Base-by-base conservation (phyloP, 2,797 vertebrate species). In the Enteromius paludinosus region DNA sequence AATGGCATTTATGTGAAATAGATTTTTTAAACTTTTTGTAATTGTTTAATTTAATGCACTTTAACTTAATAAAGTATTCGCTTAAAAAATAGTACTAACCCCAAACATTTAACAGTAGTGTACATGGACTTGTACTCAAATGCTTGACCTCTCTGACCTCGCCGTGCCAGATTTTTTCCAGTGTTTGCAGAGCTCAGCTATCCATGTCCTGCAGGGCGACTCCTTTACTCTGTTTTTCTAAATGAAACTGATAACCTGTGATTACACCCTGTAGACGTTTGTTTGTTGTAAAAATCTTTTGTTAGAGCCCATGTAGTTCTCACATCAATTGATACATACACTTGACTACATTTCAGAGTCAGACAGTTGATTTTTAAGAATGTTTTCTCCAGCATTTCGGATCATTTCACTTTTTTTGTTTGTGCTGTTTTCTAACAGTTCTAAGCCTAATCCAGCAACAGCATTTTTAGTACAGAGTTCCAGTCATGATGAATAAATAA, bases 121-220 rank as follows among this genome's bases (percentile, higher is more conserved):
- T 25, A 11, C 28, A 43, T 64, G 23, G 45, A 10, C 49, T 59
- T 66, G 17, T 41, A n/a, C 71, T 62, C 20, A 49, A 61, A 52
- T 35, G 23, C 30, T 15, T 71, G 72, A 65, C 52, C 54, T 75
- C 78, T 70, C 64, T 54, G 83, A 77, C 78, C 71, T 77, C 23
- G 33, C 54, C 9, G 2, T 70, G 61, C 28, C 64, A 64, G 41
- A 8, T 65, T 72, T 85, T 85, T 85, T 81, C 65, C 79, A 70
- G 71, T 71, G 70, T 78, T 80, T 75, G 38, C 38, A 20, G 43
- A 72, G 72, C 23, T 77, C 33, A 77, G 52, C 68, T 81, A 71
- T 69, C 54, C 56, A 56, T 75, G 54, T 81, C 64, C 62, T 25
- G 45, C 33, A 43, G 65, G 14, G 33, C 43, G 43, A 30, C 25